phyloP scores from a whole-genome alignment of 1,140 invertebrate genomes.

The Bilobella aurantiaca region DNA sequence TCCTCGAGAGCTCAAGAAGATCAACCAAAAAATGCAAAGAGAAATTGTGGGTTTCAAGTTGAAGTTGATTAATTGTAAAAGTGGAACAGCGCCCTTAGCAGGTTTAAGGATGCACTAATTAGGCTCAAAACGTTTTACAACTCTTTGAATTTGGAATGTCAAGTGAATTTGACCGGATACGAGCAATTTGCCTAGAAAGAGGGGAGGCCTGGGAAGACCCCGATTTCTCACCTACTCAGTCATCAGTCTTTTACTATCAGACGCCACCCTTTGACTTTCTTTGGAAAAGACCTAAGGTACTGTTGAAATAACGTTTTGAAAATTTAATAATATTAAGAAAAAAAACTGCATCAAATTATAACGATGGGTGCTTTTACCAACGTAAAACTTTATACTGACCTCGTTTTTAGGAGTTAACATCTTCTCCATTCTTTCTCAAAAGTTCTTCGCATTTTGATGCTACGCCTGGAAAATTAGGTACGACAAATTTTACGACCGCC shows the following conservation, averaged over 20 bases:
- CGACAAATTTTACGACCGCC: constrained; percentile 38
- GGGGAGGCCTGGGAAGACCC: constrained; percentile 83
- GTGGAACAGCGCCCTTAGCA: not conserved
- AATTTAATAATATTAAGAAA: not conserved
- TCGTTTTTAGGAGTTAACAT: constrained; percentile 62
- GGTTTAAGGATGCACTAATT: too few relatives aligned
- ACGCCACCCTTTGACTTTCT: constrained; percentile 81
- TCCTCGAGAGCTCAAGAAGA: not conserved
- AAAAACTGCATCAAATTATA: not conserved
- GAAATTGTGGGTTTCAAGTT: not conserved
- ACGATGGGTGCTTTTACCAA: not conserved
- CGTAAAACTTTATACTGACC: constrained; percentile 27
- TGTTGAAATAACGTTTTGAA: not conserved
- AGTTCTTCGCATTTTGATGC: constrained; percentile 69
- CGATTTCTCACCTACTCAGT: constrained; percentile 74
- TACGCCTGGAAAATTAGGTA: constrained; percentile 75
- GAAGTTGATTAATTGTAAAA: not conserved
- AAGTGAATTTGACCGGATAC: constrained; percentile 71
- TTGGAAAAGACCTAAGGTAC: constrained; percentile 82
- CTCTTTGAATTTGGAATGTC: too few relatives aligned
- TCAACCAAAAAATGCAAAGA: not conserved
- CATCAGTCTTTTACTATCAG: constrained; percentile 85
- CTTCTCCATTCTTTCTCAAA: constrained; percentile 64
- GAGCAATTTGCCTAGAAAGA: constrained; percentile 62
- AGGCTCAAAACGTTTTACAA: too few relatives aligned